Conservation (phyloP, 2,888 invertebrate species). For the Tortricodes alternella region DNA sequence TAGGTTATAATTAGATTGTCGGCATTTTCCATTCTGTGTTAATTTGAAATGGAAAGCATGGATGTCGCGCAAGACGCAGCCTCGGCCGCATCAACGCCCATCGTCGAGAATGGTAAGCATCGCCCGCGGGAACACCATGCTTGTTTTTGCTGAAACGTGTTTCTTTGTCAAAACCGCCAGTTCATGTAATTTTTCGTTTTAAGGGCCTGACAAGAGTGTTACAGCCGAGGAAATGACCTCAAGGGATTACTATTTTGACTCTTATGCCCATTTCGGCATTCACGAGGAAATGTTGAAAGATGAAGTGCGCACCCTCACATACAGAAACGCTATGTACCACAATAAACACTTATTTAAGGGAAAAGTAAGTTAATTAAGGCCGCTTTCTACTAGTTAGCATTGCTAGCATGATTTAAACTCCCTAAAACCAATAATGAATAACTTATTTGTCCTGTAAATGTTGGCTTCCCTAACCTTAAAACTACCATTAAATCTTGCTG, state of each 20-base stretch:
- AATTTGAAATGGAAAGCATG: conserved; percentile 77
- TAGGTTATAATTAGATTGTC: conserved; percentile 50
- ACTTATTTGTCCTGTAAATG: neutral
- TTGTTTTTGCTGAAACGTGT: conserved; percentile 67
- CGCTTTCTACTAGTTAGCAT: neutral
- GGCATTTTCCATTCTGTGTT: conserved; percentile 46
- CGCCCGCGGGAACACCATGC: conserved; percentile 37
- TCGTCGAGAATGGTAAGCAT: conserved; percentile 73
- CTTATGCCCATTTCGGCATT: conserved; percentile 99
- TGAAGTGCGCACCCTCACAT: conserved; percentile 98
- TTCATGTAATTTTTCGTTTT: conserved; percentile 41
- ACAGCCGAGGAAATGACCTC: conserved; percentile 99
- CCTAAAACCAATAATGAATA: neutral
- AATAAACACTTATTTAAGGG: conserved; percentile 98
- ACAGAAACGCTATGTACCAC: conserved; percentile 99
- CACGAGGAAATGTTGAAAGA: conserved; percentile 99
- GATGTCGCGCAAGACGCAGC: conserved; percentile 75
- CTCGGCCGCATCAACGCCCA: conserved; percentile 68
- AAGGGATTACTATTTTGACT: conserved; percentile 99
- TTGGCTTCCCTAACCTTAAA: conserved; percentile 9
- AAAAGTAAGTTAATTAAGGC: conserved; percentile 78
- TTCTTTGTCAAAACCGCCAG: conserved; percentile 46
- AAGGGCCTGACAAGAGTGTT: conserved; percentile 80
- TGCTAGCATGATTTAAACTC: neutral
- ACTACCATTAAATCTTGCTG: too few species aligned